phyloP scores from a whole-genome alignment of 2,888 invertebrate genomes.

The Limenitis camilla region DNA sequence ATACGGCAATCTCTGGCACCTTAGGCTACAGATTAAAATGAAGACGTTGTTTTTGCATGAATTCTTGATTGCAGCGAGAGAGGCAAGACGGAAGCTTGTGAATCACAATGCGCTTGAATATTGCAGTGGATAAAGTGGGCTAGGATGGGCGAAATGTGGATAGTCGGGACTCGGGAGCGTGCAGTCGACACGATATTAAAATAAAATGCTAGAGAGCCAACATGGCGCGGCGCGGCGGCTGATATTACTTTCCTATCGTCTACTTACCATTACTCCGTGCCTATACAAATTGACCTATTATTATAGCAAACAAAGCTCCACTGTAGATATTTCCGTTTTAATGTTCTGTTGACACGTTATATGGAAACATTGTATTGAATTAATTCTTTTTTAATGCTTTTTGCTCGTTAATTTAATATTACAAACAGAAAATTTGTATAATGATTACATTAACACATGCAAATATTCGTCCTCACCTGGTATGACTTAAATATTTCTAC shows the following conservation, averaged over 20 bases:
- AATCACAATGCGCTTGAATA: conserved; percentile 49
- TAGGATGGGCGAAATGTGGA: conserved; percentile 37
- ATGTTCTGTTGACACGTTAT: conserved; percentile 4
- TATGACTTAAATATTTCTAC: not conserved
- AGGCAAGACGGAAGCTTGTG: conserved; percentile 39
- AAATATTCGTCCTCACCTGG: no score
- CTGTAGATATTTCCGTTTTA: conserved; percentile 4
- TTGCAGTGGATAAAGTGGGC: conserved; percentile 38
- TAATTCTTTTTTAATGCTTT: not conserved
- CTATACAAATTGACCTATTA: conserved; percentile 29
- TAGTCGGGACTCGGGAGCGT: conserved; percentile 37
- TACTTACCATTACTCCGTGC: conserved; percentile 26
- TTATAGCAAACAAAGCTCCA: conserved; percentile 19
- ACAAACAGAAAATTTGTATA: no score
- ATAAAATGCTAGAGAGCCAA: conserved; percentile 42
- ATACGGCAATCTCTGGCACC: conserved; percentile 6
- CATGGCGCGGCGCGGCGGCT: conserved; percentile 25
- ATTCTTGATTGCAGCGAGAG: conserved; percentile 42
- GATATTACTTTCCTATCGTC: conserved; percentile 32
- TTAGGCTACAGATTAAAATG: conserved; percentile 22
- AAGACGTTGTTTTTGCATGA: conserved; percentile 37
- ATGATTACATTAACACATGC: no score
- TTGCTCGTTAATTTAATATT: no score
- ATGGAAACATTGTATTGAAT: conserved; percentile 7
- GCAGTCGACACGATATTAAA: conserved; percentile 51